Evolutionary conservation across 2,113 vertebrate genomes (phyloP).

Genomic region (Taurulus bubalis): DNA sequence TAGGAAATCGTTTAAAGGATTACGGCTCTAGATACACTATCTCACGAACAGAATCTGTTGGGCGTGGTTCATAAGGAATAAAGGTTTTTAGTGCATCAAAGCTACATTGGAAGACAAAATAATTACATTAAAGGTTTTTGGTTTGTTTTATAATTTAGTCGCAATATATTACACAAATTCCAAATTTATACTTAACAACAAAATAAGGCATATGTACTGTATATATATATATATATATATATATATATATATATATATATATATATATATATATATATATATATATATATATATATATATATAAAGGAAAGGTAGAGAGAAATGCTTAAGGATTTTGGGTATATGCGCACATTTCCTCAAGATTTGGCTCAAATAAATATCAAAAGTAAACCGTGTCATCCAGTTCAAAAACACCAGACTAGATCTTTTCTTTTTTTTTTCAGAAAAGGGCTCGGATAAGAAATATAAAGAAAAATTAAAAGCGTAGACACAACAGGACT

Average conservation of each 20-base stretch:
- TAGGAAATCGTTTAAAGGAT: conserved; percentile 55
- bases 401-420: conserved; percentile 71
- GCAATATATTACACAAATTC: conserved; percentile 88
- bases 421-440: conserved; percentile 44
- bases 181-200: conserved; percentile 83
- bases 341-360: conserved; percentile 73
- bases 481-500: conserved; percentile 48
- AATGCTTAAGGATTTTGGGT: conserved; percentile 77
- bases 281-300: conserved; percentile 57
- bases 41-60: conserved; percentile 56
- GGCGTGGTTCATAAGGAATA: conserved; percentile 74
- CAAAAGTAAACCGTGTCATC: conserved; percentile 78
- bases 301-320: conserved; percentile 64
- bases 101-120: conserved; percentile 84
- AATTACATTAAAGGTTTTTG: conserved; percentile 82
- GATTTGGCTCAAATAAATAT: conserved; percentile 88
- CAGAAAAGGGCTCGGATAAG: conserved; percentile 50
- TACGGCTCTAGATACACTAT: conserved; percentile 36
- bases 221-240: conserved; percentile 56
- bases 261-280: conserved; percentile 55
- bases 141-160: conserved; percentile 84
- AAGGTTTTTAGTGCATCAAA: conserved; percentile 85
- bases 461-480: conserved; percentile 51
- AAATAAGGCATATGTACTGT: conserved; percentile 71
- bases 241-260: conserved; percentile 51